Evolutionary conservation across 1,140 invertebrate genomes (phyloP), one percentile per base, ranked within the genome.

Genomic region (Drosophila parabipectinata): DNA sequence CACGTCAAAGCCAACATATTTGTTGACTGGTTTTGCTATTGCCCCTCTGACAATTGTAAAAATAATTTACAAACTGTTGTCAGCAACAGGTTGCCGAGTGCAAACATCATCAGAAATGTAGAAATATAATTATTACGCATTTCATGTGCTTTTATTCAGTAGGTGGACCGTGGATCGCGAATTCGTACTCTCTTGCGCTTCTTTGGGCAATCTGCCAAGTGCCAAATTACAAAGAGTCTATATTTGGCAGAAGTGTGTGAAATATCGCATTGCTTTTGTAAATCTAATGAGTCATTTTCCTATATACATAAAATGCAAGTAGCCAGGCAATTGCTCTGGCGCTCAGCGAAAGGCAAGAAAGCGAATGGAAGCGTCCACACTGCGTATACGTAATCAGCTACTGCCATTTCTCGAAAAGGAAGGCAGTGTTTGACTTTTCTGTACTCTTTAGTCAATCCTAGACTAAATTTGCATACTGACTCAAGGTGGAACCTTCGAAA

Each of bases 81-180:
- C 34, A 72, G 34, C 76, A 85, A 77, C 80, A 85, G 52, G 72
- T 84, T 80, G 80, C 28, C 41, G 52, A 55, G 41, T 59, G 67
- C 68, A 59, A 81, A 85, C 45, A 83, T 51, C 54, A 83, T 51
- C 54, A 66, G 41, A 54, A 68, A 48, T 64, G 58, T 63, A 39
- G 37, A 73, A 67, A 67, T 39, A 21, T 68, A 71, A 78, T 75
- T 82, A 82, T 63, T 87, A 77, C 82, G 82, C 82, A 75, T 54
- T 85, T 68, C 56, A 30, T 52, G 45, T 24, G 81, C 59, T 45
- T 61, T 81, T 77, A 78, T 75, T 52, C 39, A 47, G 60, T 61
- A 56, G 51, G 18, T 37, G 51, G 56, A 64, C 34, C 34, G 10
- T n/a, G 57, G 39, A 39, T 10, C 34, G 34, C 4, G 34, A 10